Base-by-base conservation (phyloP, 1,140 invertebrate species). In the Trachelipus rathkii region DNA sequence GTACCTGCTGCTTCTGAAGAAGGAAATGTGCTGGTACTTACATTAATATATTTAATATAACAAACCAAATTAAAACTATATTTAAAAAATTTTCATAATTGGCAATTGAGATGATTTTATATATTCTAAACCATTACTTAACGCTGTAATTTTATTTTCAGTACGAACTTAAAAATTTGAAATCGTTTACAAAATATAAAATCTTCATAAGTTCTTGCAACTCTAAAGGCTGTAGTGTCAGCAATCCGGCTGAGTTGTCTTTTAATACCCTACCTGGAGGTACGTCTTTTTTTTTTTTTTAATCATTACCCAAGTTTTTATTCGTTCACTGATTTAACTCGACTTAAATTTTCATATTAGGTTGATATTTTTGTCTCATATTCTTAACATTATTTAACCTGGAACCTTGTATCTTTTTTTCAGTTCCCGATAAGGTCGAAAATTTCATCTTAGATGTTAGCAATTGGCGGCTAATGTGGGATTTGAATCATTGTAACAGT, bases 361-460 rank as follows among this genome's bases (percentile, higher is more conserved):
- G 50, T 50, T 50, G 15, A 8, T 19, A 60, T 60, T 60, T 19
- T 2, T 60, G 19, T 15, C 1, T 60, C 50, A 19, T 19, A 4
- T 8, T 4, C 11, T 4, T 60, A 60, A 1, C 19, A 60, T 60
- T 60, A 10, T 15, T 60, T 60, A 13, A 13, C 19, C 1, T 19
- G 19, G 11, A 15, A 60, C 4, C 19, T 15, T 60, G 2, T 3
- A 4, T 8, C 50, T 60, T 60, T 60, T 13, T 19, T 60, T 60
- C 50, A 60, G 50, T 19, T 60, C 50, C 50, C 2, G 50, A 19
- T 60, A 8, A 60, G 19, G 50, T 60, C 8, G 50, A 60, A 19
- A 60, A 60, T 60, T 60, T 60, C 50, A 60, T 60, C 50, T 60
- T 60, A 19, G 50, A 60, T 60, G 50, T 60, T 13, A 60, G 19